Evolutionary conservation across 2,113 vertebrate species (phyloP).

Genomic region (Atherinomorus stipes): DNA sequence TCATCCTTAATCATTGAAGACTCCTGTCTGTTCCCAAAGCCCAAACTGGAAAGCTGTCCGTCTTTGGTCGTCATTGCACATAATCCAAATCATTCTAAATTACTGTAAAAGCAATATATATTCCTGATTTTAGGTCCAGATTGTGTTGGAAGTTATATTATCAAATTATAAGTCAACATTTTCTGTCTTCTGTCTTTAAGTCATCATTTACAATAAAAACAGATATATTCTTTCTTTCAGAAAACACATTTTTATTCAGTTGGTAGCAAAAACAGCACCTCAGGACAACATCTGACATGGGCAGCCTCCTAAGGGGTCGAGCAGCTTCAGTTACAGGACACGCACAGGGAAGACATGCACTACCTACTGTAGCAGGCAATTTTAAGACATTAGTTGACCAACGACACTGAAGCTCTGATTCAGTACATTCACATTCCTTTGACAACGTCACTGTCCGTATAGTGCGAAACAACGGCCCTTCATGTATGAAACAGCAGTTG

Average conservation of each 20-base stretch:
- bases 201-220: constrained; percentile 4
- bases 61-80: no score
- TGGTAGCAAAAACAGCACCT: constrained; percentile 85
- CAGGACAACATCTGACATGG: constrained; percentile 64
- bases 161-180: no score
- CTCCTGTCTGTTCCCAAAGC: no score
- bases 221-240: constrained; percentile 51
- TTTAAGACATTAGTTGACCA: constrained; percentile 68
- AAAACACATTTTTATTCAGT: constrained; percentile 83
- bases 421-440: constrained; percentile 73
- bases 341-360: constrained; percentile 73
- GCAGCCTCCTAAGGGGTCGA: constrained; percentile 70
- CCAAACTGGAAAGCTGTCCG: no score
- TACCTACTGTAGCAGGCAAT: constrained; percentile 71
- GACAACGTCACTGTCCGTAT: constrained; percentile 51
- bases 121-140: no score
- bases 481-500: constrained; percentile 30
- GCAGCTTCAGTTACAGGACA: constrained; percentile 69
- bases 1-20: no score
- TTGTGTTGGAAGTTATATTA: no score
- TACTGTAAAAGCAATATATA: no score
- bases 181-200: background rate
- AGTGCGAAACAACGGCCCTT: constrained; percentile 41
- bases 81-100: no score
- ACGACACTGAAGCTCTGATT: constrained; percentile 54